phyloP scores from a whole-genome alignment of 2,113 vertebrate species.

The Leptocoma aspasia region DNA sequence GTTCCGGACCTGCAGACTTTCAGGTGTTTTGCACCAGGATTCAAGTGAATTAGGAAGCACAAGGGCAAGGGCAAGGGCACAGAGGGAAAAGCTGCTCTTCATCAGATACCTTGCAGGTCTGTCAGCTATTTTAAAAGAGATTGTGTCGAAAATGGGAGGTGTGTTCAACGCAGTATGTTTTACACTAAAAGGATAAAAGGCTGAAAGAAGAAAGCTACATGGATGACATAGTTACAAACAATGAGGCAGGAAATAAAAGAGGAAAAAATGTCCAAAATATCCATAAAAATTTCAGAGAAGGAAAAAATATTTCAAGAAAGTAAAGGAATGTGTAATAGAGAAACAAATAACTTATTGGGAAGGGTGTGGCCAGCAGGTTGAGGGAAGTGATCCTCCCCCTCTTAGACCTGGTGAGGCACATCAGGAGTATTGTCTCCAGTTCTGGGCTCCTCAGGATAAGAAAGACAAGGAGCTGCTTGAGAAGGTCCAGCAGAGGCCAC shows the following conservation, averaged over 20 bases:
- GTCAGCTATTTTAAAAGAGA: not conserved
- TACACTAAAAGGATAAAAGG: not conserved
- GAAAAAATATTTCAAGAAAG: not conserved
- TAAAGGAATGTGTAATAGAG: not conserved
- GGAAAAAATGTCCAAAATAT: not conserved
- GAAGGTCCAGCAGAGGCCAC: not conserved
- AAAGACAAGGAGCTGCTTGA: not conserved
- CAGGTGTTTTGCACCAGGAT: not conserved
- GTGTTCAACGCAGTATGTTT: not conserved
- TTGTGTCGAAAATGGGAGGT: not conserved
- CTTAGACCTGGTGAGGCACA: not conserved
- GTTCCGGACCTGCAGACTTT: not conserved
- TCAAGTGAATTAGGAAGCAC: not conserved
- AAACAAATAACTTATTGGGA: not conserved
- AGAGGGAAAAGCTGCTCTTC: not conserved
- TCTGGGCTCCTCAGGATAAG: not conserved
- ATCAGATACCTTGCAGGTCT: not conserved
- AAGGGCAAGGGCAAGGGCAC: not conserved
- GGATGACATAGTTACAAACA: not conserved
- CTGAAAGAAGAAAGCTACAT: not conserved
- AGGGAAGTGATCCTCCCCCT: not conserved
- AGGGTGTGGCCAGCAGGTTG: not conserved
- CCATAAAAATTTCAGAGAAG: not conserved
- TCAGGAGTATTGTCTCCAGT: not conserved
- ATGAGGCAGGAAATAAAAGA: not conserved